phyloP scores from a whole-genome alignment of 1,140 invertebrate species.

The Lamellibrachia luymesi region DNA sequence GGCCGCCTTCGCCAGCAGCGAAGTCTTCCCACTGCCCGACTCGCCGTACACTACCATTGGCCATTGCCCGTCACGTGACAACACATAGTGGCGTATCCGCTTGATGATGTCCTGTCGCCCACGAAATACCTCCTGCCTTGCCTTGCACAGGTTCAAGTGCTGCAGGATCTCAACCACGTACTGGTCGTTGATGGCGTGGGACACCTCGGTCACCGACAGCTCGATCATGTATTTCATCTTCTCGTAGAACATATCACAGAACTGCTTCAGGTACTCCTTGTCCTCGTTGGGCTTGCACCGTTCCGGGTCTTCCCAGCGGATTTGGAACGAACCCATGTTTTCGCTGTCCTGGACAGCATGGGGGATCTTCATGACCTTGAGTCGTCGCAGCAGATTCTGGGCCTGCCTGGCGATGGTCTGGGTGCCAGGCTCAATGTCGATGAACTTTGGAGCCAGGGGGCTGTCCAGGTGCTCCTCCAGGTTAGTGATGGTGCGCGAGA shows the following conservation, averaged over 20 bases:
- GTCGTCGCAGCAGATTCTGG: slow-evolving; percentile 81
- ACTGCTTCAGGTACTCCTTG: slow-evolving; percentile 87
- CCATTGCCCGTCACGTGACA: slow-evolving; percentile 45
- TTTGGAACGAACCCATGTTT: slow-evolving; percentile 43
- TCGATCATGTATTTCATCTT: slow-evolving; percentile 76
- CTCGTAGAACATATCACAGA: slow-evolving; percentile 76
- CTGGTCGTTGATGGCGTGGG: not conserved
- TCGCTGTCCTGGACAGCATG: slow-evolving; percentile 14
- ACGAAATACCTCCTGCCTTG: slow-evolving; percentile 89
- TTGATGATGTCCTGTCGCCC: slow-evolving; percentile 80
- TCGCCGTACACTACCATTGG: slow-evolving; percentile 46
- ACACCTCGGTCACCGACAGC: not conserved
- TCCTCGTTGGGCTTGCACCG: slow-evolving; percentile 87
- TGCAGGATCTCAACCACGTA: slow-evolving; percentile 79
- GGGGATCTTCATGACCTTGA: slow-evolving; percentile 72
- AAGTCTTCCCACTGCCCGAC: slow-evolving; percentile 48
- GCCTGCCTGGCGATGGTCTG: slow-evolving; percentile 66
- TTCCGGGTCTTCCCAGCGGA: slow-evolving; percentile 93
- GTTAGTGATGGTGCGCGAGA: slow-evolving; percentile 19
- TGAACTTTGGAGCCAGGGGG: slow-evolving; percentile 24
- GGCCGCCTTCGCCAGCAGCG: slow-evolving; percentile 44
- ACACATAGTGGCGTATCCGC: slow-evolving; percentile 71
- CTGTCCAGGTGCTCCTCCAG: slow-evolving; percentile 16
- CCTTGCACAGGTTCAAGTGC: slow-evolving; percentile 91
- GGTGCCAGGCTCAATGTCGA: slow-evolving; percentile 20